phyloP scores from a whole-genome alignment of 2,797 vertebrate species.

The Phalloptychus januarius region DNA sequence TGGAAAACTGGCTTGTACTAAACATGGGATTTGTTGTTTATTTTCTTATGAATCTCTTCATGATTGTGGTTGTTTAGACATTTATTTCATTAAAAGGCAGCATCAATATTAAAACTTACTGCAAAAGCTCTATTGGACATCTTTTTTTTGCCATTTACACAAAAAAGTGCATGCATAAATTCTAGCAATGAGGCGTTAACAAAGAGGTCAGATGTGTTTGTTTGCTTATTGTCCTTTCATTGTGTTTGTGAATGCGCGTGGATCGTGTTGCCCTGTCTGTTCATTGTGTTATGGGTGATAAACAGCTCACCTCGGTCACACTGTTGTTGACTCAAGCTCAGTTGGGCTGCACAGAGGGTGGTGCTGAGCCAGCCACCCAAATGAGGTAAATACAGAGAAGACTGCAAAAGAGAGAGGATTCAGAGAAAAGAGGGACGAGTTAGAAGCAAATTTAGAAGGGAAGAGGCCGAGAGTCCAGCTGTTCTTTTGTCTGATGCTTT shows the following conservation, averaged over 20 bases:
- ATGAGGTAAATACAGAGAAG: slow-evolving; percentile 16
- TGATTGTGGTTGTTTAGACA: background rate
- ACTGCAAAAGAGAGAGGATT: background rate
- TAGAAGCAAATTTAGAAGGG: background rate
- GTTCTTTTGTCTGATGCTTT: slow-evolving; percentile 20
- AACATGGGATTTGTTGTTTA: background rate
- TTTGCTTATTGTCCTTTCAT: slow-evolving; percentile 49
- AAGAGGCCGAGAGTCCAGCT: background rate
- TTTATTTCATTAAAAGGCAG: background rate
- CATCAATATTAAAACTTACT: background rate
- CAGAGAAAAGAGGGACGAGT: background rate
- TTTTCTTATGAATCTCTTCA: background rate
- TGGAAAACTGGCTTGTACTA: background rate
- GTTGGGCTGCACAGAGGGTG: slow-evolving; percentile 1
- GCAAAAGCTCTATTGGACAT: slow-evolving; percentile 17
- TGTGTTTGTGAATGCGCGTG: slow-evolving; percentile 33
- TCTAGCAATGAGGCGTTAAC: slow-evolving; percentile 48
- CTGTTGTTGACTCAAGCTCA: slow-evolving; percentile 42
- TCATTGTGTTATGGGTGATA: slow-evolving; percentile 55
- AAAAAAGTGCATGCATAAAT: slow-evolving; percentile 13
- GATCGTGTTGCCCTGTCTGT: slow-evolving; percentile 37
- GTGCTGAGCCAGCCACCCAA: background rate
- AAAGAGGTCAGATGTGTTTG: slow-evolving; percentile 56
- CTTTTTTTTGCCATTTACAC: slow-evolving; percentile 8
- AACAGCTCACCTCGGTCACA: slow-evolving; percentile 54